Percentiles rank a stretch among this genome's conserved stretches.
These are phyloP conservation scores for Hemistola chrysoprasaria DNA, from an alignment of 2,888 invertebrate genomes.

Conservation along the genomic window DNA sequence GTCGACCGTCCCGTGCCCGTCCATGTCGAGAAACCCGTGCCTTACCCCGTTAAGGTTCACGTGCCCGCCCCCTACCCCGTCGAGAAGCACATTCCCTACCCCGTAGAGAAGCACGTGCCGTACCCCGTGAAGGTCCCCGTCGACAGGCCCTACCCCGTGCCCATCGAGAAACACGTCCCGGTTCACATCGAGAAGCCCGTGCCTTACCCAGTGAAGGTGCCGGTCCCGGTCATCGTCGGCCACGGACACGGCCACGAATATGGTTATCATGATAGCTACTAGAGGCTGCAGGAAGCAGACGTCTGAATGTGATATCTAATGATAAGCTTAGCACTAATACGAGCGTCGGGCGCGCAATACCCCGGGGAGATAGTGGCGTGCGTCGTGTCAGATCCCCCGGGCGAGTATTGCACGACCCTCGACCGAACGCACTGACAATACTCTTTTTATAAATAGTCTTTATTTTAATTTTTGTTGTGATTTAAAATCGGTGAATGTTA, in stretches of 20 bases:
- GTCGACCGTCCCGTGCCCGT: conserved; percentile 81
- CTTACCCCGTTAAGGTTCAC: conserved; percentile 84
- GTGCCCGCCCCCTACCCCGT: conserved; percentile 85
- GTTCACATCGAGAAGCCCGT: conserved; percentile 84
- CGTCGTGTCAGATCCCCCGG: conserved; percentile 41
- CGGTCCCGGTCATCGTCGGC: conserved; percentile 76
- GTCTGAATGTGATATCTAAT: conserved; percentile 80
- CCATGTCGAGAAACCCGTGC: conserved; percentile 68
- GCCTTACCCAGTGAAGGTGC: conserved; percentile 85
- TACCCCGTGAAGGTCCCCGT: conserved; percentile 85
- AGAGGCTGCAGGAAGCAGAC: conserved; percentile 79
- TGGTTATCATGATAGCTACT: conserved; percentile 79
- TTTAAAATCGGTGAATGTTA: conserved; percentile 66
- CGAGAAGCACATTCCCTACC: conserved; percentile 84
- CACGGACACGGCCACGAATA: conserved; percentile 74
- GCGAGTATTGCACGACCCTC: conserved; percentile 50
- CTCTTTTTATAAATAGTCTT: conserved; percentile 51
- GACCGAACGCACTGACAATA: conserved; percentile 70
- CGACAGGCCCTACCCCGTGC: conserved; percentile 84
- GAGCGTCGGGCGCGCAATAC: conserved; percentile 56
- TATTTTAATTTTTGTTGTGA: conserved; percentile 59
- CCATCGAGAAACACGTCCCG: conserved; percentile 85
- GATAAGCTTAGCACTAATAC: conserved; percentile 74
- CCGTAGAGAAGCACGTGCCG: conserved; percentile 85
- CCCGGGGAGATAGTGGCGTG: conserved; percentile 56